Conservation (phyloP, 2,797 vertebrate genomes). For the Crenichthys baileyi region DNA sequence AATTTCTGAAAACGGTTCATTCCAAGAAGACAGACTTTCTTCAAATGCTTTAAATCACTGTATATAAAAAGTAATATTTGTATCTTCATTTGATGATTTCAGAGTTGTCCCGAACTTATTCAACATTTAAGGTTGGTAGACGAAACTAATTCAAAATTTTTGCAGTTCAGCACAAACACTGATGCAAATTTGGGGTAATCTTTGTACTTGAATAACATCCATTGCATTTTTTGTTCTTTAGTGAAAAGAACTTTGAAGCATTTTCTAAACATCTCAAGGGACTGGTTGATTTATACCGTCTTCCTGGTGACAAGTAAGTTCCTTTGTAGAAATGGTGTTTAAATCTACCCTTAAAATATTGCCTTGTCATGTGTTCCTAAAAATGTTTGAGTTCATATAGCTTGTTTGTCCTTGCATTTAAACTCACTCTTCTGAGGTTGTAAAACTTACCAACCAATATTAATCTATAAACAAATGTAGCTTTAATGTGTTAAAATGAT, state of each 20-base stretch:
- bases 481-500: background rate
- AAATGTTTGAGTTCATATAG: too few species aligned
- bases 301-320: constrained; percentile 97
- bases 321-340: background rate
- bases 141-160: background rate
- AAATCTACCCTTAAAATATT: background rate
- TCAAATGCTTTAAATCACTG: background rate
- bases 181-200: background rate
- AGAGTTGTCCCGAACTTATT: constrained; percentile 96
- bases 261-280: constrained; percentile 98
- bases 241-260: constrained; percentile 98
- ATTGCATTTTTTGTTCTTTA: constrained; percentile 57
- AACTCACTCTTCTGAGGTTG: too few species aligned
- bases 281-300: constrained; percentile 95
- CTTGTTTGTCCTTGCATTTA: too few species aligned
- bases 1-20: background rate
- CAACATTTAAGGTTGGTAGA: constrained; percentile 91
- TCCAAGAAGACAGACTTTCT: background rate
- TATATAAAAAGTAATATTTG: background rate
- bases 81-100: constrained; percentile 29
- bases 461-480: too few species aligned
- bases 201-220: constrained; percentile 1
- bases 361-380: too few species aligned
- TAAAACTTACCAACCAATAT: too few species aligned
- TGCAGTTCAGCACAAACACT: background rate